A percentile compares a stretch with the other conserved stretches of the same genome.
These are phyloP conservation scores for Phalangium opilio DNA, from an alignment of 2,888 invertebrate species.

Conservation along the genomic window DNA sequence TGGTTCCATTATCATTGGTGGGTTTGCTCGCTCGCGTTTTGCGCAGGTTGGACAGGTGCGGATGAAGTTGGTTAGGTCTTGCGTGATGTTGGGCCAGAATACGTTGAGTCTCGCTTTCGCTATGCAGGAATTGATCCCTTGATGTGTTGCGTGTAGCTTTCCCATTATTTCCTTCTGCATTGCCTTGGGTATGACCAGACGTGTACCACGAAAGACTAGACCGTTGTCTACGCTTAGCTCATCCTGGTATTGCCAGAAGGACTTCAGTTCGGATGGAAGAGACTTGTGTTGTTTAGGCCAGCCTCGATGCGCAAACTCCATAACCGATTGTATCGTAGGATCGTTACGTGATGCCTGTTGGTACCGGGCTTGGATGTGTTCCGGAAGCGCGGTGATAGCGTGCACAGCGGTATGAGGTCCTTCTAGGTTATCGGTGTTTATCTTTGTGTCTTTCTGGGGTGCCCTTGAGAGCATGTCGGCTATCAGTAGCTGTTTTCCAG, in stretches of 20 bases:
- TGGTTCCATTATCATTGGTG: neutral
- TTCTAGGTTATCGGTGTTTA: neutral
- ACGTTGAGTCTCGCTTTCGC: slow-evolving; percentile 2
- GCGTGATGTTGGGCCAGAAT: slow-evolving; percentile 3
- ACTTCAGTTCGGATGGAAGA: neutral
- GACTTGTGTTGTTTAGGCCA: neutral
- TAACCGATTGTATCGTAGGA: neutral
- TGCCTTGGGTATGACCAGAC: neutral
- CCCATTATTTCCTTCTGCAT: neutral
- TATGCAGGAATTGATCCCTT: slow-evolving; percentile 4
- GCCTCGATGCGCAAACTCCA: neutral
- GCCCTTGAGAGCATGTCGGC: slow-evolving; percentile 19
- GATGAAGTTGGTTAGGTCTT: slow-evolving; percentile 2
- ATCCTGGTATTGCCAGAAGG: slow-evolving; percentile 1
- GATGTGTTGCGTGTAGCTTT: slow-evolving; percentile 1
- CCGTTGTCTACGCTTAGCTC: neutral
- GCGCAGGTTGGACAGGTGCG: slow-evolving; percentile 1
- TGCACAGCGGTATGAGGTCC: neutral
- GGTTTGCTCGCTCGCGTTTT: slow-evolving; percentile 1
- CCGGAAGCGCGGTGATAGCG: neutral
- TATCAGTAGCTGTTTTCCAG: slow-evolving; percentile 17
- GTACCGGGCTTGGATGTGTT: neutral
- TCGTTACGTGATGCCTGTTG: neutral
- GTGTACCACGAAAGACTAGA: slow-evolving; percentile 2
- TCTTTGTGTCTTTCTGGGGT: neutral